A percentile compares a stretch with the other conserved stretches of the same genome.
phyloP scores from a whole-genome alignment of 2,797 vertebrate species.

The Taenioides sp. region DNA sequence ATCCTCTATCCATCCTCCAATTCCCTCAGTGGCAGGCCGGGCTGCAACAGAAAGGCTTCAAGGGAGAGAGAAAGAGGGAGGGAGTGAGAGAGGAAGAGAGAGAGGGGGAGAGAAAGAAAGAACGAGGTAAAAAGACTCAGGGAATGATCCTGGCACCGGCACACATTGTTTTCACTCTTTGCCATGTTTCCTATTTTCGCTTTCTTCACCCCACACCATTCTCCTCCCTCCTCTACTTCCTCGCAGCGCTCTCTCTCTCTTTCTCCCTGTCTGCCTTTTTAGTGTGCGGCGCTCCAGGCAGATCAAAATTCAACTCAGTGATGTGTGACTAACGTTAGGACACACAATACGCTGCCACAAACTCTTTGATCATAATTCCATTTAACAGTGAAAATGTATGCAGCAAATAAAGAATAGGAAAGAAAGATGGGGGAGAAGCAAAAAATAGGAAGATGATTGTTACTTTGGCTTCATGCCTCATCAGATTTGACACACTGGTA shows the following conservation, averaged over 20 bases:
- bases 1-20: conserved; percentile 54
- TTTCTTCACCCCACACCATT: conserved; percentile 45
- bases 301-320: conserved; percentile 75
- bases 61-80: conserved; percentile 54
- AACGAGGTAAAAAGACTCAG: conserved; percentile 44
- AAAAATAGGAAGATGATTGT: conserved; percentile 55
- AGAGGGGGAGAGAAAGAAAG: conserved; percentile 45
- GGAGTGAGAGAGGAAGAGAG: conserved; percentile 58
- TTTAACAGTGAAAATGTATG: conserved; percentile 74
- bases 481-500: conserved; percentile 59
- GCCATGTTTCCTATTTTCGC: conserved; percentile 64
- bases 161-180: conserved; percentile 65
- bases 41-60: conserved; percentile 68
- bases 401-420: conserved; percentile 62
- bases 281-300: conserved; percentile 68
- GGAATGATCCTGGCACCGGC: conserved; percentile 58
- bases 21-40: conserved; percentile 62
- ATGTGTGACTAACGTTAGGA: conserved; percentile 77
- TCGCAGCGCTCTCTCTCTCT: conserved; percentile 54
- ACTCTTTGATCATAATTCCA: conserved; percentile 80
- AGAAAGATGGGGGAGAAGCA: conserved; percentile 11
- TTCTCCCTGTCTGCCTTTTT: conserved; percentile 63
- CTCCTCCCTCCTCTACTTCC: conserved; percentile 33
- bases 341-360: conserved; percentile 70
- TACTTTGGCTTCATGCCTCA: conserved; percentile 68